These are phyloP conservation scores for Acanthurus lineatus DNA, from an alignment of 2,797 vertebrate genomes.

Conservation along the genomic window DNA sequence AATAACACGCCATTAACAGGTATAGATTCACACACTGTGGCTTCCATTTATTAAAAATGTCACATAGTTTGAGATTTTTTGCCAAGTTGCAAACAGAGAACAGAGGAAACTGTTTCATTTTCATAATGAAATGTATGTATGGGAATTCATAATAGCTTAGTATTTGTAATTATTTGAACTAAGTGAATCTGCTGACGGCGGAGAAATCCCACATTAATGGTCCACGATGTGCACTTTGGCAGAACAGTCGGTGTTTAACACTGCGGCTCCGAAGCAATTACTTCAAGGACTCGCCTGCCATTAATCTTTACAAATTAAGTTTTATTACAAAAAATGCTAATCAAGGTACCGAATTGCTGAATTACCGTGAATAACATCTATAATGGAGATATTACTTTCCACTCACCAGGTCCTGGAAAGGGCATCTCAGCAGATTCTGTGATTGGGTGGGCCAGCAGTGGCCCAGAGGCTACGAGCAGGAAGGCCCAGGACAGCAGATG, in stretches of 20 bases:
- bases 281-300: slow-evolving; percentile 27
- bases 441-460: slow-evolving; percentile 83
- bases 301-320: slow-evolving; percentile 53
- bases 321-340: slow-evolving; percentile 44
- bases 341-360: slow-evolving; percentile 17
- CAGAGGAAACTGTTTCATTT: not conserved
- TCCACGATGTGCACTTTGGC: slow-evolving; percentile 30
- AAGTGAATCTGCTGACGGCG: slow-evolving; percentile 12
- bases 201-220: slow-evolving; percentile 5
- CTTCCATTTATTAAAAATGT: not conserved
- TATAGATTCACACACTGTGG: not conserved
- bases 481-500: slow-evolving; percentile 81
- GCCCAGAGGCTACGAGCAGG: slow-evolving; percentile 78
- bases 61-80: not conserved
- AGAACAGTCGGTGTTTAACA: slow-evolving; percentile 44
- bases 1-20: slow-evolving; percentile 2
- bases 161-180: slow-evolving; percentile 1
- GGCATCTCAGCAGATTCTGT: slow-evolving; percentile 83
- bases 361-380: slow-evolving; percentile 30
- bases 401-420: slow-evolving; percentile 84
- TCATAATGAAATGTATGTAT: not conserved
- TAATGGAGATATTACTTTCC: slow-evolving; percentile 30
- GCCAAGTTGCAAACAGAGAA: not conserved
- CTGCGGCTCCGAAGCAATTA: slow-evolving; percentile 49
- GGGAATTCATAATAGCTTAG: not conserved